phyloP scores from a whole-genome alignment of 2,888 invertebrate genomes.

The Eudemis profundana region DNA sequence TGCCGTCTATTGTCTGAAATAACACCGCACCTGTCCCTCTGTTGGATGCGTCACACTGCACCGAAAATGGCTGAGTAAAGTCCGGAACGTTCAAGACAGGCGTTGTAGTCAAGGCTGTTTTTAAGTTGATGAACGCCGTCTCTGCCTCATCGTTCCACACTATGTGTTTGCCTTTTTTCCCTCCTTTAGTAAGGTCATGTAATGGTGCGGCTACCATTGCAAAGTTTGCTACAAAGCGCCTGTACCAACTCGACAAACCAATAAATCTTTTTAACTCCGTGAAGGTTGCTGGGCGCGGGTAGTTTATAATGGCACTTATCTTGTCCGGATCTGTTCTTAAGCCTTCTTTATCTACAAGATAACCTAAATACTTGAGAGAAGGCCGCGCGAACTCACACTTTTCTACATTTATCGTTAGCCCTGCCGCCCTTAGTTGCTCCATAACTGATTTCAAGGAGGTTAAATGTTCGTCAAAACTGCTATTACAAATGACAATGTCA shows the following conservation, averaged over 20 bases:
- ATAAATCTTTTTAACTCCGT: no score
- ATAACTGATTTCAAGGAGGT: neutral
- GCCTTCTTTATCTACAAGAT: neutral
- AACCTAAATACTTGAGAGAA: neutral
- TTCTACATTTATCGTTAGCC: no score
- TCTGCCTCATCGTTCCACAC: neutral
- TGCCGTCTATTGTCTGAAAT: no score
- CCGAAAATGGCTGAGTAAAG: no score
- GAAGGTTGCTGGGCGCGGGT: no score
- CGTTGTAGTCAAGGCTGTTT: neutral
- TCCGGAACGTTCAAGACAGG: no score
- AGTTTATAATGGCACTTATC: no score
- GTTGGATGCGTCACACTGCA: no score
- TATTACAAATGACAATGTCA: neutral
- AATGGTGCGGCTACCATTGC: no score
- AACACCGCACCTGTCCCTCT: neutral
- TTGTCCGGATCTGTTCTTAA: no score
- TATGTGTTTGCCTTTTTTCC: no score
- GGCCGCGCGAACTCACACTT: neutral
- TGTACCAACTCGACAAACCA: neutral
- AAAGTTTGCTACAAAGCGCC: conserved; percentile 1
- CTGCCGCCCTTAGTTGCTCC: neutral
- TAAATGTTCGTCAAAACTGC: neutral
- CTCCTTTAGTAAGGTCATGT: no score
- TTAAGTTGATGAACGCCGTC: neutral